phyloP scores from a whole-genome alignment of 2,888 invertebrate genomes.

The Amphiduros pacificus region DNA sequence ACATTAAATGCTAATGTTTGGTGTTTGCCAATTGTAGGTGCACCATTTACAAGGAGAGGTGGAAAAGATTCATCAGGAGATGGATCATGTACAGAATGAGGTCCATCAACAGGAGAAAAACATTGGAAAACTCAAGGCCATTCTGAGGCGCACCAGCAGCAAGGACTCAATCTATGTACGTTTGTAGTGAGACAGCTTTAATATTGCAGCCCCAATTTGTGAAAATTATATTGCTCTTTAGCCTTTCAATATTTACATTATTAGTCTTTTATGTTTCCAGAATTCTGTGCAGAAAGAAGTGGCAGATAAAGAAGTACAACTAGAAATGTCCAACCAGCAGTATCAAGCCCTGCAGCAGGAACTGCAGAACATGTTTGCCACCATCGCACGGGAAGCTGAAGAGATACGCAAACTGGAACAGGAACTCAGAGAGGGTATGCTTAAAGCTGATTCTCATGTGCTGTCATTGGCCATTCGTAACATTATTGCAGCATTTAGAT shows the following conservation, averaged over 20 bases:
- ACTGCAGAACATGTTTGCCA: conserved; percentile 46
- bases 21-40: conserved; percentile 35
- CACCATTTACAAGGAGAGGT: conserved; percentile 49
- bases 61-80: conserved; percentile 48
- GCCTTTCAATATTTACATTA: not conserved
- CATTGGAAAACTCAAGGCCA: conserved; percentile 39
- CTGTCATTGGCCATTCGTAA: no score
- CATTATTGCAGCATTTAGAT: no score
- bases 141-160: conserved; percentile 39
- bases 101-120: conserved; percentile 41
- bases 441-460: no score
- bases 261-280: conserved; percentile 30
- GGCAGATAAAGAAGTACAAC: conserved; percentile 49
- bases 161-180: conserved; percentile 47
- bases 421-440: conserved; percentile 47
- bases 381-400: conserved; percentile 47
- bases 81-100: conserved; percentile 40
- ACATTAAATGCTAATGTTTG: not conserved
- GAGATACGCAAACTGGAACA: conserved; percentile 51
- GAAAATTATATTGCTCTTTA: no score
- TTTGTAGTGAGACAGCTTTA: conserved; percentile 6
- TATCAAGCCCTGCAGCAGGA: conserved; percentile 47
- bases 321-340: conserved; percentile 42
- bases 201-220: no score
- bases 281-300: conserved; percentile 41